Conservation (phyloP, 2,888 invertebrate species). For the Temnothorax ravouxi region DNA sequence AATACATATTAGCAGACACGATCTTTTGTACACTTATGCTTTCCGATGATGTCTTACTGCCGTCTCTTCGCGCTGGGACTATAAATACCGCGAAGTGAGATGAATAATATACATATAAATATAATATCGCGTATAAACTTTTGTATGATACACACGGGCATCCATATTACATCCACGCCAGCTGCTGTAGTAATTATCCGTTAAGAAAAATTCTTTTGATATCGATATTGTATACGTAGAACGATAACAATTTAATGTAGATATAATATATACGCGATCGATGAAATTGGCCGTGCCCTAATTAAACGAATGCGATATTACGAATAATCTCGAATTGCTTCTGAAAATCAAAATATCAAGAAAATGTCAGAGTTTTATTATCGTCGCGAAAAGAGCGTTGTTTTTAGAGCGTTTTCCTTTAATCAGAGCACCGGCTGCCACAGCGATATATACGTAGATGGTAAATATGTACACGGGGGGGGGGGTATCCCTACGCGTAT, state of each 20-base stretch:
- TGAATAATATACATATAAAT: constrained; percentile 50
- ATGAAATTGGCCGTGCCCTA: constrained; percentile 5
- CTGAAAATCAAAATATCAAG: constrained; percentile 45
- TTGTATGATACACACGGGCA: constrained; percentile 71
- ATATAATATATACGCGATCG: constrained; percentile 35
- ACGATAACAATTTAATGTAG: constrained; percentile 42
- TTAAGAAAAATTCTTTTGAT: constrained; percentile 57
- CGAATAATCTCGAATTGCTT: constrained; percentile 13
- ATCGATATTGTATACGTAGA: constrained; percentile 50
- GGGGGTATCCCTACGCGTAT: constrained; percentile 22
- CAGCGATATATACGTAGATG: constrained; percentile 27
- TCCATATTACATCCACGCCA: constrained; percentile 50
- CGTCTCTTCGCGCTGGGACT: constrained; percentile 64
- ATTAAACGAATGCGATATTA: constrained; percentile 43
- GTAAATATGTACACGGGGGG: constrained; percentile 33
- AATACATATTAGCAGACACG: constrained; percentile 64
- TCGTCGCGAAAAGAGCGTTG: background rate
- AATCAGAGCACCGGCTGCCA: constrained; percentile 24
- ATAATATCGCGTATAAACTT: constrained; percentile 61
- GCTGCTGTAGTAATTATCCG: constrained; percentile 25
- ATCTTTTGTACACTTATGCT: constrained; percentile 73
- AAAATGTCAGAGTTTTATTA: constrained; percentile 5
- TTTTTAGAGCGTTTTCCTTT: constrained; percentile 31
- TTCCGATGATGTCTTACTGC: constrained; percentile 68
- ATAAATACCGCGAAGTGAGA: constrained; percentile 55